phyloP scores from a whole-genome alignment of 2,113 vertebrate genomes.

The Danionella cerebrum region DNA sequence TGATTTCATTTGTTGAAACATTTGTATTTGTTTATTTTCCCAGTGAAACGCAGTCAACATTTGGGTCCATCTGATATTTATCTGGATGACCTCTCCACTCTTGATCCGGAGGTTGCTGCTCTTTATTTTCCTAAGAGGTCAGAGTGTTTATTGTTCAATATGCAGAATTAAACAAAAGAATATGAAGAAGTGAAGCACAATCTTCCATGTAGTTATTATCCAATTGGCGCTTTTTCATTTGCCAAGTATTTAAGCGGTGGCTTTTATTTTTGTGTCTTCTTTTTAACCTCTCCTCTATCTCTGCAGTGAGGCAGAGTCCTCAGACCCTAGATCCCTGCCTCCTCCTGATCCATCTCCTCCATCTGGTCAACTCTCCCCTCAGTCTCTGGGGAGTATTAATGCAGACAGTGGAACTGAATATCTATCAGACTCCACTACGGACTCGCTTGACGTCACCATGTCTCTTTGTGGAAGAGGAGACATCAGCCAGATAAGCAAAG shows the following conservation, averaged over 20 bases:
- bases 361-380: constrained; percentile 54
- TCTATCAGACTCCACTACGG: constrained; percentile 51
- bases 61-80: constrained; percentile 74
- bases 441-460: constrained; percentile 64
- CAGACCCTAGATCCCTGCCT: constrained; percentile 39
- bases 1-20: neutral
- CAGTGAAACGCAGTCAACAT: constrained; percentile 66
- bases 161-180: too few relatives aligned
- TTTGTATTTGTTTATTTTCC: neutral
- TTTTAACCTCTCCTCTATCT: neutral
- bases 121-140: constrained; percentile 81
- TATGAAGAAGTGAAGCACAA: too few relatives aligned
- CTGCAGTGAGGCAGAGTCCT: constrained; percentile 63
- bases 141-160: neutral
- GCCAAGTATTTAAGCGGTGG: too few relatives aligned
- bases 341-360: constrained; percentile 28
- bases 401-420: constrained; percentile 57
- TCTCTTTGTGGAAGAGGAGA: constrained; percentile 82
- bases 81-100: constrained; percentile 69
- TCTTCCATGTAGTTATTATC: too few relatives aligned
- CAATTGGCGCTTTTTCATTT: too few relatives aligned
- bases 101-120: constrained; percentile 68
- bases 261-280: neutral
- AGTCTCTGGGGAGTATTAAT: constrained; percentile 54
- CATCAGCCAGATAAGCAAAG: constrained; percentile 69